These are phyloP conservation scores for Chaenogobius annularis DNA, from an alignment of 2,113 vertebrate species.

Conservation along the genomic window DNA sequence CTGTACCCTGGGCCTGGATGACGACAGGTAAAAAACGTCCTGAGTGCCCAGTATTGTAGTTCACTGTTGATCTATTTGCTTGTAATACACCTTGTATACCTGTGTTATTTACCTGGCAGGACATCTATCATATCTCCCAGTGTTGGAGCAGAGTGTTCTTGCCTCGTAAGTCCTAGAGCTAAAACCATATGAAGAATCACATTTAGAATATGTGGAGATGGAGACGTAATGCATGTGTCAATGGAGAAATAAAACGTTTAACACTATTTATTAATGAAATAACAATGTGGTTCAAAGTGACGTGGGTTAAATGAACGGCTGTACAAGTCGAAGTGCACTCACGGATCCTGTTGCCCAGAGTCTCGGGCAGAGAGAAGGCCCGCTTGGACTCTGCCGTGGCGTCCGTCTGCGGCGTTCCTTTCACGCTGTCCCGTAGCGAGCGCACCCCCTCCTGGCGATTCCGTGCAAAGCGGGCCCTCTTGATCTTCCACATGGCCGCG, in stretches of 20 bases:
- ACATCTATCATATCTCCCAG: conserved; percentile 85
- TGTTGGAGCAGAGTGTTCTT: conserved; percentile 95
- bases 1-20: too few species aligned
- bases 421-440: conserved; percentile 94
- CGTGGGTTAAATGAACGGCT: not conserved
- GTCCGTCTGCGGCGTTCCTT: conserved; percentile 70
- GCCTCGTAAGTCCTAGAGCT: conserved; percentile 95
- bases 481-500: conserved; percentile 97
- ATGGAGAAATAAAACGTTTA: not conserved
- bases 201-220: conserved; percentile 56
- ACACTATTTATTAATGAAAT: not conserved
- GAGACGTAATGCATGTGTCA: not conserved
- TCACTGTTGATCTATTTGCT: not conserved
- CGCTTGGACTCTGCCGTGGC: conserved; percentile 84
- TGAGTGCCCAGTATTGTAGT: not conserved
- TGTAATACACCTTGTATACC: not conserved
- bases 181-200: conserved; percentile 77
- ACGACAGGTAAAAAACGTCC: too few species aligned
- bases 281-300: too few species aligned
- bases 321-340: conserved; percentile 70
- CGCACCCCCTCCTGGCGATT: conserved; percentile 97
- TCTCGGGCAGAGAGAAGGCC: conserved; percentile 94
- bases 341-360: conserved; percentile 91
- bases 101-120: conserved; percentile 78
- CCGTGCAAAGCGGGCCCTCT: conserved; percentile 94